Conservation (phyloP, 2,888 invertebrate species). For the Andrena bicolor region DNA sequence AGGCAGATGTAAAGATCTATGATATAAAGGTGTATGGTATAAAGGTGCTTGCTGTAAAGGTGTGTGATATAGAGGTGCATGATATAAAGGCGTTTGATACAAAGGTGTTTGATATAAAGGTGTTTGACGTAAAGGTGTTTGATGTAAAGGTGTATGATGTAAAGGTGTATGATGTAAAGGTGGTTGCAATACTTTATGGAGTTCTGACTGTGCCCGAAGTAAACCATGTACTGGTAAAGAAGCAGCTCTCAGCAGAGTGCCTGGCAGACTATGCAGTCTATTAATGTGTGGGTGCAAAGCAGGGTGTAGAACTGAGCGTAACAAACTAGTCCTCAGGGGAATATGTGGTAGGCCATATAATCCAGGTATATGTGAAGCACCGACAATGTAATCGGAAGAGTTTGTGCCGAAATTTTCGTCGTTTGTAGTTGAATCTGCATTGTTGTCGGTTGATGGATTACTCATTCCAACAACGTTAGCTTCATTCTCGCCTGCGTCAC, state of each 20-base stretch:
- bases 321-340: neutral
- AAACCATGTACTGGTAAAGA: constrained; percentile 19
- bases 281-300: constrained; percentile 27
- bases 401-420: constrained; percentile 10
- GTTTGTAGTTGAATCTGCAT: neutral
- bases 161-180: neutral
- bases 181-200: constrained; percentile 16
- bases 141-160: neutral
- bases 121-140: neutral
- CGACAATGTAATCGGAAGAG: constrained; percentile 24
- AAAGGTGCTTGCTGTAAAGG: constrained; percentile 4
- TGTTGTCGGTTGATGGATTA: constrained; percentile 15
- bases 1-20: neutral
- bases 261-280: constrained; percentile 17
- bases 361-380: constrained; percentile 11
- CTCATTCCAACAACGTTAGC: constrained; percentile 11
- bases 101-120: neutral
- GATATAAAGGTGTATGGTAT: neutral
- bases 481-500: constrained; percentile 20
- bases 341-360: neutral
- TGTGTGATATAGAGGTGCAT: too few relatives aligned
- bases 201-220: constrained; percentile 5
- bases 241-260: constrained; percentile 23
- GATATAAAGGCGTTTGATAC: neutral
- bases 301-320: constrained; percentile 48